Conservation (phyloP, 2,888 invertebrate genomes). For the Nomada fucata region DNA sequence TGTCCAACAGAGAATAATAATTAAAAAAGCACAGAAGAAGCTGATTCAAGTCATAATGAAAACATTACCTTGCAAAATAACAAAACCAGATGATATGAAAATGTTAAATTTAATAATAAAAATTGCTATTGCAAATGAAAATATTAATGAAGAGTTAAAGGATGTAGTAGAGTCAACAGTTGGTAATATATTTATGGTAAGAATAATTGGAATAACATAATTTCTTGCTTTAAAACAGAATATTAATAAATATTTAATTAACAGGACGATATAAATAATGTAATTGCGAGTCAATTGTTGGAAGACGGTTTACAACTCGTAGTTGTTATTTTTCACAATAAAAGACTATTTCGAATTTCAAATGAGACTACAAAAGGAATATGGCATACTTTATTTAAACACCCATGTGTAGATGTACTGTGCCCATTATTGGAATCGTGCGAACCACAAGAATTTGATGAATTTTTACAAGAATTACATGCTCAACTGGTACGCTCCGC, state of each 20-base stretch:
- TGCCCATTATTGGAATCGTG: conserved; percentile 68
- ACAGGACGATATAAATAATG: conserved; percentile 46
- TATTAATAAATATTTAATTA: conserved; percentile 33
- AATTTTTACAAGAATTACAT: conserved; percentile 63
- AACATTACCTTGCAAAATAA: conserved; percentile 58
- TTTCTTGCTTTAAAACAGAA: conserved; percentile 4
- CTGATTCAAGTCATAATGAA: conserved; percentile 70
- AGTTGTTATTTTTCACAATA: conserved; percentile 68
- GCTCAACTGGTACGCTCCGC: conserved; percentile 42
- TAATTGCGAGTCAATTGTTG: conserved; percentile 52
- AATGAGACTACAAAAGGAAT: conserved; percentile 64
- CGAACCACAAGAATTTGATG: conserved; percentile 68
- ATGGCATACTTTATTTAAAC: conserved; percentile 70
- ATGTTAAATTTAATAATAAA: conserved; percentile 73
- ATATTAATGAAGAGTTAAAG: conserved; percentile 67
- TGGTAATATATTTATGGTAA: conserved; percentile 69
- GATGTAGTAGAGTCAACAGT: conserved; percentile 63
- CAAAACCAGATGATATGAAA: conserved; percentile 68
- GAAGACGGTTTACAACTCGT: conserved; percentile 71
- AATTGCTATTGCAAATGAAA: conserved; percentile 59
- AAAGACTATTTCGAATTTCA: conserved; percentile 65
- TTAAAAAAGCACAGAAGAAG: conserved; percentile 73
- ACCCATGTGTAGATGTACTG: conserved; percentile 69
- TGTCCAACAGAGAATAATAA: conserved; percentile 63
- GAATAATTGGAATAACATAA: conserved; percentile 19